Evolutionary conservation across 2,888 invertebrate genomes (phyloP), one percentile per base, ranked within the genome.

Genomic region (Clusia tigrina): DNA sequence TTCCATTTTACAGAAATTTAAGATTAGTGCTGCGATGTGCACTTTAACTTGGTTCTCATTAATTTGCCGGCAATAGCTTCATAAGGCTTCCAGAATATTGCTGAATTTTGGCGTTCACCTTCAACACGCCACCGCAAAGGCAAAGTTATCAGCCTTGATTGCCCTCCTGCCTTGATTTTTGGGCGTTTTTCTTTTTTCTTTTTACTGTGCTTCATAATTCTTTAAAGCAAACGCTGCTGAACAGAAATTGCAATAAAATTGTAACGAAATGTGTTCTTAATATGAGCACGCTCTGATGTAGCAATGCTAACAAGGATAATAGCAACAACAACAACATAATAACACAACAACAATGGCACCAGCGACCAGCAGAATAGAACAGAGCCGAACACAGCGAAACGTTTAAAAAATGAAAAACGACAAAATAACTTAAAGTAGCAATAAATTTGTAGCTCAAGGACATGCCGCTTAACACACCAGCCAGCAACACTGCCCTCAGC

Each of bases 361-460:
- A 48, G n/a, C n/a, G 9, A 32, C 3, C n/a, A 42, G n/a, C n/a
- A 42, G n/a, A 12, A 42, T 42, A 9, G 32, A 9, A 32, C 32
- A 12, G 6, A 32, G 6, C 32, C 12, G 12, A 32, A 32, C 32
- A 6, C 12, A 32, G 32, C 32, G 32, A 32, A 32, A 9, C n/a
- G 48, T 15, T 48, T 48, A 51, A 48, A 70, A 66, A 70, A 70
- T 69, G 69, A 66, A 70, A 67, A 54, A 70, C 69, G 70, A 69
- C 69, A 67, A 70, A 70, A 68, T 70, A 70, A 70, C 70, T 70
- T 70, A 70, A 70, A 70, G 68, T 61, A 63, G 60, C 70, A 48
- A 70, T 70, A 70, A 70, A 70, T 70, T 70, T 67, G 52, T 59
- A 64, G 70, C 67, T 70, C 70, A 69, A 70, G 70, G 70, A 68